These are phyloP conservation scores for Amblyjoppa proteus DNA, from an alignment of 2,888 invertebrate species.

Conservation along the genomic window DNA sequence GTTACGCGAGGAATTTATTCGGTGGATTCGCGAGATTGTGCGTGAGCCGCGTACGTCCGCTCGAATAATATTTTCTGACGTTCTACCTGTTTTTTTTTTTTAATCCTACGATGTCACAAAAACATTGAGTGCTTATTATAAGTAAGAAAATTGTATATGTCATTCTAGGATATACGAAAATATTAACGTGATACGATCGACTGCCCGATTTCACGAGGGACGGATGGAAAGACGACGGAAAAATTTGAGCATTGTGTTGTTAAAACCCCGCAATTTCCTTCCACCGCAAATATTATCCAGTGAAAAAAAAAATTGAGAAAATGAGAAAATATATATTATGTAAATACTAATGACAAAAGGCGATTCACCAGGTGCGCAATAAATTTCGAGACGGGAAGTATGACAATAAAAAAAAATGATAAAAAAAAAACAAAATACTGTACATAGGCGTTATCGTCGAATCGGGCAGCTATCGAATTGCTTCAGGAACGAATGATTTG, in stretches of 20 bases:
- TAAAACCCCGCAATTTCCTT: slow-evolving; percentile 26
- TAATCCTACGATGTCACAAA: slow-evolving; percentile 18
- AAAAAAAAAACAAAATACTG: background rate
- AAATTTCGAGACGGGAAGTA: slow-evolving; percentile 10
- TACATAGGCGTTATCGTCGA: slow-evolving; percentile 28
- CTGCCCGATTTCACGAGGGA: slow-evolving; percentile 35
- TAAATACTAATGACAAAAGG: background rate
- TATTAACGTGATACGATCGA: slow-evolving; percentile 46
- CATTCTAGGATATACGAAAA: slow-evolving; percentile 16
- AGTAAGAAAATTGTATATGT: background rate
- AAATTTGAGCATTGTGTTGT: background rate
- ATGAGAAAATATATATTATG: slow-evolving; percentile 12
- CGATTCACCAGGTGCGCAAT: slow-evolving; percentile 8
- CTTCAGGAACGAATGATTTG: slow-evolving; percentile 35
- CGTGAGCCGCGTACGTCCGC: background rate
- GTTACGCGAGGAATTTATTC: slow-evolving; percentile 39
- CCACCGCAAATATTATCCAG: background rate
- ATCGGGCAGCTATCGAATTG: slow-evolving; percentile 40
- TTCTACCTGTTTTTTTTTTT: slow-evolving; percentile 22
- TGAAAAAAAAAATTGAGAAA: slow-evolving; percentile 5
- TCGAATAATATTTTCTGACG: slow-evolving; percentile 1
- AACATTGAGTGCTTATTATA: slow-evolving; percentile 26
- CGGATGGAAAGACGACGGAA: background rate
- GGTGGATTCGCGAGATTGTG: slow-evolving; percentile 6
- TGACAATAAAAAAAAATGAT: slow-evolving; percentile 17